Evolutionary conservation across 2,797 vertebrate genomes (phyloP), one percentile per base, ranked within the genome.

Genomic region (Sebastes taczanowskii): DNA sequence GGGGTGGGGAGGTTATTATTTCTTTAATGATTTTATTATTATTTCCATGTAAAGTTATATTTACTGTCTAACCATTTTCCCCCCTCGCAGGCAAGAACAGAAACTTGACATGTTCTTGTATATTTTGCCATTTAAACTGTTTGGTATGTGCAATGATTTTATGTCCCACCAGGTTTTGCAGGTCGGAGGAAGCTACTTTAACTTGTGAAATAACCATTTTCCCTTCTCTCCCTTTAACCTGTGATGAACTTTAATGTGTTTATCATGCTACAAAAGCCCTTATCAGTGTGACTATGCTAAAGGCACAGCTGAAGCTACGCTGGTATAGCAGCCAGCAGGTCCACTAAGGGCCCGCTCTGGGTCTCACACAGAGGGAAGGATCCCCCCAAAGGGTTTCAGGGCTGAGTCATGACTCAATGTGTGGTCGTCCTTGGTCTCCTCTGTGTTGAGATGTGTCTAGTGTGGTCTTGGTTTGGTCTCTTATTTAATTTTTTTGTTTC

Each of bases 331-430:
- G 82, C 86, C 87, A 86, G 82, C 90, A 86, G 84, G 90, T 84
- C 77, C 84, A 75, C 82, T 90, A 83, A 89, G 79, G 89, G 80
- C 84, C 91, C 81, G 7, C 62, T 86, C 84, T 89, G 89, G 89
- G 82, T 85, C 89, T 90, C 89, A 87, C 38, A 86, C 90, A 86
- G 84, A 91, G 91, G 93, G 79, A 90, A 84, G 93, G 93, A 93
- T 89, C 88, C 81, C 80, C 77, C 73, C 75, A 80, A 85, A 90
- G 91, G 91, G 89, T 91, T 93, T 93, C 93, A 94, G 94, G 94
- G 90, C 90, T 93, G 93, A 95, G 94, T 95, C 95, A 95, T 94
- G 95, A 95, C 95, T 96, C 93, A 82, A 91, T 94, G 89, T 94
- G 88, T 95, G 93, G 90, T 94, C 82, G 88, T 94, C 92, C 92